Evolutionary conservation across 2,888 invertebrate genomes (phyloP), one percentile per base, ranked within the genome.

Genomic region (Chromoteleia sp.): DNA sequence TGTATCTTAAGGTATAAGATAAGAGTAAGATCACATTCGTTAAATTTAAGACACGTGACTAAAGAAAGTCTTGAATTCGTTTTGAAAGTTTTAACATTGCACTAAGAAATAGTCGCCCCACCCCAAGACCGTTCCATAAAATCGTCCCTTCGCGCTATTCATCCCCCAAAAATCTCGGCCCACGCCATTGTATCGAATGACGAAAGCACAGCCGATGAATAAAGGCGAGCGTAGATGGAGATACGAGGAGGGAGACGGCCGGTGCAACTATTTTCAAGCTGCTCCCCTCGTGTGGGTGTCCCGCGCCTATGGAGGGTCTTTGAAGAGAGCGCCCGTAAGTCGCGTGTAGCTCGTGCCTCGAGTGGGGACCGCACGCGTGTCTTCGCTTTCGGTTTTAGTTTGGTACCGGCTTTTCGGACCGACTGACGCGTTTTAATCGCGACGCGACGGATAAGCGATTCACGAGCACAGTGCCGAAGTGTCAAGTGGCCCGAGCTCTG

Each of bases 311-410:
- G 29, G 70, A 76, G 77, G 63, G 77, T 83, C 70, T 81, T 75
- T 81, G 70, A 63, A 78, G 77, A 68, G 81, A 76, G 77, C 74
- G 71, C 70, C 61, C 70, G 70, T 77, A 77, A 61, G 74, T 78
- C 70, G 74, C 81, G 65, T 74, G 81, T 71, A 63, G 68, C 77
- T 81, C 71, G 83, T 84, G 80, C 83, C 82, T 67, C 75, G 73
- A 80, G 88, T 86, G 88, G 88, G 88, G 87, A 82, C 85, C 84
- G 86, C 88, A 88, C 89, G 89, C 89, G 90, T 91, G 90, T 89
- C 90, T 90, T 90, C 86, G 87, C 85, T 88, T 89, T 90, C 88
- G 88, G 88, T 89, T 89, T 90, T 90, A 91, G 91, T 91, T 89
- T 87, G 77, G 84, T 83, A 85, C 81, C 86, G 83, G 87, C 87